Conservation (phyloP, 2,113 vertebrate genomes). For the Microtus richardsoni region DNA sequence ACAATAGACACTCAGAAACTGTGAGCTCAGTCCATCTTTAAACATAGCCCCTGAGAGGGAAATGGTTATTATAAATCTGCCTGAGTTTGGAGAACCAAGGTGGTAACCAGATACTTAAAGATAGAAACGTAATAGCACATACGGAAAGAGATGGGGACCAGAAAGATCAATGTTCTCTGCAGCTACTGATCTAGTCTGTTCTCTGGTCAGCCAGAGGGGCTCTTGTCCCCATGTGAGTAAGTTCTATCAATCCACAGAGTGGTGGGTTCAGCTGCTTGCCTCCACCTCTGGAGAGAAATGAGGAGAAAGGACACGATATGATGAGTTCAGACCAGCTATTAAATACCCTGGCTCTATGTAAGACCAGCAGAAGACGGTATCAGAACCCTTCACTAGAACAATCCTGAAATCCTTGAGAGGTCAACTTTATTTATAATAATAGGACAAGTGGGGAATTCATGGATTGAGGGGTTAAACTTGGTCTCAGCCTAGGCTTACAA, state of each 20-base stretch:
- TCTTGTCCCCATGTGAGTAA: neutral
- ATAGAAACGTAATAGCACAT: neutral
- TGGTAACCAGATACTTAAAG: slow-evolving; percentile 7
- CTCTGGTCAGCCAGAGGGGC: neutral
- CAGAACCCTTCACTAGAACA: neutral
- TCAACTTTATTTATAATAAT: slow-evolving; percentile 6
- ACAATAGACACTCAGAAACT: neutral
- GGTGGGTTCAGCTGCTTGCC: neutral
- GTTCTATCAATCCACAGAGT: neutral
- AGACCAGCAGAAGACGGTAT: neutral
- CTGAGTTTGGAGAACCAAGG: neutral
- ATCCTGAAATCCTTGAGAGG: neutral
- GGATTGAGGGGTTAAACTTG: neutral
- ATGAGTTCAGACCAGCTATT: neutral
- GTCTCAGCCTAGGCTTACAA: neutral
- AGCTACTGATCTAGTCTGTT: neutral
- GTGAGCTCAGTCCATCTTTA: neutral
- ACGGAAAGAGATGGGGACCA: neutral
- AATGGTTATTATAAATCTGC: neutral
- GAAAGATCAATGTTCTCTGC: neutral
- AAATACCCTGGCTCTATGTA: neutral
- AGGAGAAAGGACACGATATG: too few species aligned
- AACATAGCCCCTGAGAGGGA: neutral
- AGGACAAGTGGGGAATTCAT: neutral
- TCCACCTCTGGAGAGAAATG: neutral